Evolutionary conservation across 2,113 vertebrate species (phyloP).

Genomic region (Cervus canadensis): DNA sequence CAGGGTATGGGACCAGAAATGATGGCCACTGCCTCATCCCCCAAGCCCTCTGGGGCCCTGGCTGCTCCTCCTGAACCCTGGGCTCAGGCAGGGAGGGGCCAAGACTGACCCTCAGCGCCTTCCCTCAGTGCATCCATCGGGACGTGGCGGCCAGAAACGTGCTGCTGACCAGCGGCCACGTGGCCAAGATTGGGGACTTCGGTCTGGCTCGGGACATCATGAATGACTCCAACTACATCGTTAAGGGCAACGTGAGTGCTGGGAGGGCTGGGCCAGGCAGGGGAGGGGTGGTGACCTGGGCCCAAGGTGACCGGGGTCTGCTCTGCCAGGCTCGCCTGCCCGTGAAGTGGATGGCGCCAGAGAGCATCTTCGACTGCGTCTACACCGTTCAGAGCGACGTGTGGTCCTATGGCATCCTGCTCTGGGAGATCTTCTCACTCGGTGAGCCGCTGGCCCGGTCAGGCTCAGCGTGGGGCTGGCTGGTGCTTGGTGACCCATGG

Average conservation of each 20-base stretch:
- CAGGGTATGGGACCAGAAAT: background rate
- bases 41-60: background rate
- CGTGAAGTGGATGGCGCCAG: constrained; percentile 99
- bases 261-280: background rate
- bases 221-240: constrained; percentile 97
- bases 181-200: constrained; percentile 98
- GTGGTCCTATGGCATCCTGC: constrained; percentile 98
- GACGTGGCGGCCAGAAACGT: constrained; percentile 97
- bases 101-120: background rate
- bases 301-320: background rate
- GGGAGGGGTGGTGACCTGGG: background rate
- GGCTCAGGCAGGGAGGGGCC: background rate
- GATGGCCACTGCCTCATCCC: background rate
- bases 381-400: constrained; percentile 98
- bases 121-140: constrained; percentile 94
- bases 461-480: background rate
- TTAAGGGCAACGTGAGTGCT: constrained; percentile 96
- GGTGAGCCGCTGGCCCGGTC: constrained; percentile 79
- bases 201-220: constrained; percentile 97
- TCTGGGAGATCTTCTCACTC: constrained; percentile 98
- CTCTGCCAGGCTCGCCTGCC: constrained; percentile 91
- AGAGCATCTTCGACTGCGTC: constrained; percentile 97
- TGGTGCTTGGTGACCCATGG: fast-evolving
- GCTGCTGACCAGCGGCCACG: constrained; percentile 86
- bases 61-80: background rate